Percentiles rank a stretch among this genome's conserved stretches.
phyloP scores from a whole-genome alignment of 2,113 vertebrate species.

The Proteles cristata region DNA sequence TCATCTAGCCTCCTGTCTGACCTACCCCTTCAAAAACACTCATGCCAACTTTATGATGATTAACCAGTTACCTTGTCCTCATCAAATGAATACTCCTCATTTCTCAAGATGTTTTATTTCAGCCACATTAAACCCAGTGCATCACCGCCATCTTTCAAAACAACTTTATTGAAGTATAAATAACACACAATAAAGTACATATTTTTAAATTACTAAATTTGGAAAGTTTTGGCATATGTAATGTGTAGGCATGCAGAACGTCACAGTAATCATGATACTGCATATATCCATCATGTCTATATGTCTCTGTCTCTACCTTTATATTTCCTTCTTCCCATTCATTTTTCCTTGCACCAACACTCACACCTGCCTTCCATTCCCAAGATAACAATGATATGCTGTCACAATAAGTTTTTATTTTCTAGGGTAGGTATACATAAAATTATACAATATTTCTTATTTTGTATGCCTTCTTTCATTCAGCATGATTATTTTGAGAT shows the following conservation, averaged over 20 bases:
- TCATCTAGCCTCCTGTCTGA: neutral
- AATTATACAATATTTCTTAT: neutral
- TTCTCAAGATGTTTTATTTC: neutral
- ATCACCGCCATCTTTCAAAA: neutral
- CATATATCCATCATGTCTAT: too few relatives aligned
- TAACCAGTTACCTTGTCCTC: neutral
- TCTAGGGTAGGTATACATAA: neutral
- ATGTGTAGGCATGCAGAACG: neutral
- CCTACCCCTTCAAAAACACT: neutral
- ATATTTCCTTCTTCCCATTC: neutral
- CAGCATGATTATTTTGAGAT: neutral
- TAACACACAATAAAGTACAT: neutral
- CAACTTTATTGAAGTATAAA: neutral
- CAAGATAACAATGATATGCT: neutral
- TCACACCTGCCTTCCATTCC: neutral
- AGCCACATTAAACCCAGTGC: neutral
- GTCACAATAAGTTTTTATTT: neutral
- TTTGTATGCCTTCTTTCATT: neutral
- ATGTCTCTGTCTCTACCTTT: neutral
- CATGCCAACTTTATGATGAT: neutral
- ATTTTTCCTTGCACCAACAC: neutral
- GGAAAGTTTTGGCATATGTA: neutral
- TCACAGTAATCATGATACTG: neutral
- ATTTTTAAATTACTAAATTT: neutral
- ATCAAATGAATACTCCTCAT: neutral